Evolutionary conservation across 2,888 invertebrate genomes (phyloP).

Genomic region (Bellardia bayeri): DNA sequence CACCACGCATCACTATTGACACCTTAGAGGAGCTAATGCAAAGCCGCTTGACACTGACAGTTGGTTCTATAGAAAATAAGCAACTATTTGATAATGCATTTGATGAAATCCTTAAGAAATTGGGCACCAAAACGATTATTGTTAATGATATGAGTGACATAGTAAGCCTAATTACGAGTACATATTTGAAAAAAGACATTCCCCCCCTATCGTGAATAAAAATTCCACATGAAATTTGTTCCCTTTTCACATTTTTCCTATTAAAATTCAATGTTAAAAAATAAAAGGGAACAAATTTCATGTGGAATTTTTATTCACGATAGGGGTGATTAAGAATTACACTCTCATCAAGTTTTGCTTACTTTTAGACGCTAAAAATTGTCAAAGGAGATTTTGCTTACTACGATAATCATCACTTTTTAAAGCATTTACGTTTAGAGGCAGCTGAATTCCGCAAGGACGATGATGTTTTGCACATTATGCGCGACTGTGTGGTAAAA

Average conservation of each 20-base stretch:
- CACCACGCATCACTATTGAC: constrained; percentile 92
- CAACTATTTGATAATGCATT: constrained; percentile 89
- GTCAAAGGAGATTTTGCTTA: constrained; percentile 90
- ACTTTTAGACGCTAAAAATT: constrained; percentile 85
- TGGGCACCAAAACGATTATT: constrained; percentile 88
- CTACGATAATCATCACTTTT: constrained; percentile 90
- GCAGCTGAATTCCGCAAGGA: constrained; percentile 82
- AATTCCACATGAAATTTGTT: no score
- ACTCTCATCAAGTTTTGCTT: neutral
- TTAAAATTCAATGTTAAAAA: no score
- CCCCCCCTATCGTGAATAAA: no score
- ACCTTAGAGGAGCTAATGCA: constrained; percentile 89
- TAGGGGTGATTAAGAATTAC: no score
- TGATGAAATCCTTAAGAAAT: constrained; percentile 88
- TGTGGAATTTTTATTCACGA: no score
- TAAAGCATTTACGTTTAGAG: constrained; percentile 88
- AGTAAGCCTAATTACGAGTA: constrained; percentile 82
- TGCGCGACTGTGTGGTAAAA: constrained; percentile 91
- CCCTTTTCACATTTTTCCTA: no score
- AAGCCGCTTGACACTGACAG: constrained; percentile 88
- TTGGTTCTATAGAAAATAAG: constrained; percentile 90
- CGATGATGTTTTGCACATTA: constrained; percentile 88
- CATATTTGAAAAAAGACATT: neutral
- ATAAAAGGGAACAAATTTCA: no score
- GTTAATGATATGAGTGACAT: constrained; percentile 87